Percentiles rank a stretch among this genome's conserved stretches.
These are phyloP conservation scores for Mus pahari DNA, from an alignment of 2,113 vertebrate species.

Conservation along the genomic window DNA sequence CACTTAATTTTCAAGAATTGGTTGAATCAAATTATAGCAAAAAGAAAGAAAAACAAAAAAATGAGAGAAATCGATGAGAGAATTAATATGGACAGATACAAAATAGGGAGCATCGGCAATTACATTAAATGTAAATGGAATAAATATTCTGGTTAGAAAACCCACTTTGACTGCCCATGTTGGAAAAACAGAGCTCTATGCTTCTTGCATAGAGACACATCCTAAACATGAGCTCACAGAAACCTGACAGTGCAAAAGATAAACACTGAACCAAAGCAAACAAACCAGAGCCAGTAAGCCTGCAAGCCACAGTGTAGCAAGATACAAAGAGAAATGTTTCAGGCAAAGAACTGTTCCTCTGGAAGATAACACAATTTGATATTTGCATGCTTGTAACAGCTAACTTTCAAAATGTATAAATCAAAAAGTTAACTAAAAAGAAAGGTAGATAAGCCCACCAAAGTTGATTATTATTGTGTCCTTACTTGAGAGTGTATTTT, in stretches of 20 bases:
- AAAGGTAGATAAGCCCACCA: background rate
- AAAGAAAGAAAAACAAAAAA: background rate
- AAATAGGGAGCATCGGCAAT: background rate
- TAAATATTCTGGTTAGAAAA: background rate
- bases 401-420: constrained; percentile 32
- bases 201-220: background rate
- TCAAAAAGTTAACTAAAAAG: background rate
- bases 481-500: constrained; percentile 12
- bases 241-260: background rate
- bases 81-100: background rate
- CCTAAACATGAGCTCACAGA: background rate
- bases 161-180: background rate
- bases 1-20: constrained; percentile 1
- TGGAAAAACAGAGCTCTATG: background rate
- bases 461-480: background rate
- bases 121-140: constrained; percentile 20
- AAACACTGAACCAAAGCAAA: background rate
- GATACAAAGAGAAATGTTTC: background rate
- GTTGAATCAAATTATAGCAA: background rate
- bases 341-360: background rate
- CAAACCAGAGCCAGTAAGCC: background rate
- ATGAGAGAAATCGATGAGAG: background rate
- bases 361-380: constrained; percentile 1
- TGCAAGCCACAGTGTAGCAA: background rate
- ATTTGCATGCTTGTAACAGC: background rate